These are phyloP conservation scores for Parazoanthus darwini DNA, from an alignment of 92 coral and sea anemone genomes.

Conservation along the genomic window DNA sequence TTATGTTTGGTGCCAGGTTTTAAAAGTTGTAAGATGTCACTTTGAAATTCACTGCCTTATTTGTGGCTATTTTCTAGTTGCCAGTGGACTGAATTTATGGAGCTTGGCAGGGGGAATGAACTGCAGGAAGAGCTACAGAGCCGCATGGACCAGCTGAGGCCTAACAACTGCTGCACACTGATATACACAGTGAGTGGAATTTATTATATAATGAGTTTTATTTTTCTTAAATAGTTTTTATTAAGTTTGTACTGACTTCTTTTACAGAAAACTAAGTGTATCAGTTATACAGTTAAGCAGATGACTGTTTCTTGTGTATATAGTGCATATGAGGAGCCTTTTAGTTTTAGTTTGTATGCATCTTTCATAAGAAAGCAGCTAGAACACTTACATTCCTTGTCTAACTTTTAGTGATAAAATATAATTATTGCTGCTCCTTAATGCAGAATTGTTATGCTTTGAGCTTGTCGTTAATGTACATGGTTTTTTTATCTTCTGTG, in stretches of 20 bases:
- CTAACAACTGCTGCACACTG: slow-evolving; percentile 89
- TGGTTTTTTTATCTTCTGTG: slow-evolving; percentile 4
- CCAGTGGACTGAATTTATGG: slow-evolving; percentile 93
- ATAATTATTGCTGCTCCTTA: background rate
- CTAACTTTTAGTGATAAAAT: background rate
- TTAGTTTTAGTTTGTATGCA: background rate
- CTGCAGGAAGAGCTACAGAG: slow-evolving; percentile 72
- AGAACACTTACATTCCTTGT: slow-evolving; percentile 3
- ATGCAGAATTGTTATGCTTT: too few species aligned
- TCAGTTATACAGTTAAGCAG: slow-evolving; percentile 10
- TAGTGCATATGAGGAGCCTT: slow-evolving; percentile 10
- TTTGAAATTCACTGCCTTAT: too few species aligned
- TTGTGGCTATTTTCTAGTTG: background rate
- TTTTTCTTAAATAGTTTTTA: slow-evolving; percentile 12
- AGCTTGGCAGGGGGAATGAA: slow-evolving; percentile 63
- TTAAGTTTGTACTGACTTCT: too few species aligned
- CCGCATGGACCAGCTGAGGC: slow-evolving; percentile 57
- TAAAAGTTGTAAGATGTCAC: too few species aligned
- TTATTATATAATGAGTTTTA: background rate
- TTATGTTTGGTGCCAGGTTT: too few species aligned
- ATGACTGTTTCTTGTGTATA: slow-evolving; percentile 15
- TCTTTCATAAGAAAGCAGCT: slow-evolving; percentile 7
- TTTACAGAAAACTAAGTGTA: background rate
- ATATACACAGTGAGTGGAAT: slow-evolving; percentile 88
- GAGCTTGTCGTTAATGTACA: background rate